Evolutionary conservation across 2,888 invertebrate species (phyloP).

Genomic region (Crocallis elinguaria): DNA sequence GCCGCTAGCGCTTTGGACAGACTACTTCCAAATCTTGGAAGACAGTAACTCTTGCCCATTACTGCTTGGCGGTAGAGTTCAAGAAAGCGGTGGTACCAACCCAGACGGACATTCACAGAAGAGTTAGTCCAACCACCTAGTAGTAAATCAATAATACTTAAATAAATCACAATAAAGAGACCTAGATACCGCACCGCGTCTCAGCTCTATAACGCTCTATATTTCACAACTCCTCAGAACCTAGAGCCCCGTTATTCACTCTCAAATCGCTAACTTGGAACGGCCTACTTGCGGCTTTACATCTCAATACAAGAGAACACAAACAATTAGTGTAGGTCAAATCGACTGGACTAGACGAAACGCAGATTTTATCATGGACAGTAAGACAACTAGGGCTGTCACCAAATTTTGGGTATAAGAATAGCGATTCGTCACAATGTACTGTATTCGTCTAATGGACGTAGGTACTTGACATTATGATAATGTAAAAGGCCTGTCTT

Average conservation of each 20-base stretch:
- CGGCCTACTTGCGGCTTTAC: constrained; percentile 65
- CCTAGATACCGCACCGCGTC: background rate
- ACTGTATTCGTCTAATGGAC: no score
- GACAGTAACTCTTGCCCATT: no score
- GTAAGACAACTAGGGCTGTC: background rate
- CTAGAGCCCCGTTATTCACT: constrained; percentile 64
- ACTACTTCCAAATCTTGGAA: no score
- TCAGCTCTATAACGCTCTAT: constrained; percentile 20
- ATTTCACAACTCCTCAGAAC: constrained; percentile 38
- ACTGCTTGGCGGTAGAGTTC: no score
- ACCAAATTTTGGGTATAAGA: background rate
- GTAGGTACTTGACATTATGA: no score
- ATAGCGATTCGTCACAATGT: no score
- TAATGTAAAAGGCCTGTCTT: no score
- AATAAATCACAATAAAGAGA: constrained; percentile 2
- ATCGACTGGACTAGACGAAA: constrained; percentile 25
- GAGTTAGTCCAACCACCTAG: no score
- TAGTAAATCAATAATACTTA: background rate
- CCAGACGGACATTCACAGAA: no score
- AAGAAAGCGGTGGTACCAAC: no score
- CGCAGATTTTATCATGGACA: constrained; percentile 20
- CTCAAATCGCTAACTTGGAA: constrained; percentile 65
- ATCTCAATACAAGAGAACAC: constrained; percentile 32
- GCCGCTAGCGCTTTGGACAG: no score
- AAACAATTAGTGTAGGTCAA: constrained; percentile 35